phyloP scores from a whole-genome alignment of 2,797 vertebrate genomes.

The Geotria australis region DNA sequence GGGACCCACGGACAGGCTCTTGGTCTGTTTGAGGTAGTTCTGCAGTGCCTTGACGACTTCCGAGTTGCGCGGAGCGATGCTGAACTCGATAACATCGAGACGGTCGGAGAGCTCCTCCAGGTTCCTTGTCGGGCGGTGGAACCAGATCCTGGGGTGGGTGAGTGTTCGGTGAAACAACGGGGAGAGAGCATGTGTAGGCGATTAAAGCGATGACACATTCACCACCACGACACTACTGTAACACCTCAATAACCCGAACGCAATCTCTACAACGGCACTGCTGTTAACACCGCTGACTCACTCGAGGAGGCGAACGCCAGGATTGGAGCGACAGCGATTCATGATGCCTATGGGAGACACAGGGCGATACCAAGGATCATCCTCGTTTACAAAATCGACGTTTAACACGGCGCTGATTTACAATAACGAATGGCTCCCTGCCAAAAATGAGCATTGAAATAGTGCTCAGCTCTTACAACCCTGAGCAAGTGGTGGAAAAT shows the following conservation, averaged over 20 bases:
- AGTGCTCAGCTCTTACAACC: too few species aligned
- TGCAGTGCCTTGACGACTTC: constrained; percentile 37
- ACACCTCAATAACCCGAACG: too few species aligned
- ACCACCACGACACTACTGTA: too few species aligned
- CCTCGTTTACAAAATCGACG: too few species aligned
- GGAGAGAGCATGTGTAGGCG: background rate
- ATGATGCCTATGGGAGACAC: constrained; percentile 25
- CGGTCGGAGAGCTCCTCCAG: constrained; percentile 33
- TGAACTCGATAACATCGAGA: constrained; percentile 66
- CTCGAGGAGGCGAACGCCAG: constrained; percentile 56
- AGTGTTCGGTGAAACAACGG: too few species aligned
- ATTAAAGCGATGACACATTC: background rate
- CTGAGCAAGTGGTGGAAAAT: too few species aligned
- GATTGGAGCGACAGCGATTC: constrained; percentile 54
- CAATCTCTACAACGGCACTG: too few species aligned
- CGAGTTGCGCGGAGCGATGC: constrained; percentile 38
- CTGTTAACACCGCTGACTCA: constrained; percentile 7
- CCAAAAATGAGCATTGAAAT: too few species aligned
- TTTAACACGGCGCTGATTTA: too few species aligned
- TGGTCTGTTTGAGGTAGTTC: constrained; percentile 43
- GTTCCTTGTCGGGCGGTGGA: constrained; percentile 45
- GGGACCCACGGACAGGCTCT: constrained; percentile 36
- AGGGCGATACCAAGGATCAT: too few species aligned
- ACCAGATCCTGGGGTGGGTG: constrained; percentile 32
- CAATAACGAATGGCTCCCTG: too few species aligned